Percentiles rank a stretch among this genome's conserved stretches.
These are phyloP conservation scores for Neodiprion virginianus DNA, from an alignment of 1,140 invertebrate species.

Conservation along the genomic window DNA sequence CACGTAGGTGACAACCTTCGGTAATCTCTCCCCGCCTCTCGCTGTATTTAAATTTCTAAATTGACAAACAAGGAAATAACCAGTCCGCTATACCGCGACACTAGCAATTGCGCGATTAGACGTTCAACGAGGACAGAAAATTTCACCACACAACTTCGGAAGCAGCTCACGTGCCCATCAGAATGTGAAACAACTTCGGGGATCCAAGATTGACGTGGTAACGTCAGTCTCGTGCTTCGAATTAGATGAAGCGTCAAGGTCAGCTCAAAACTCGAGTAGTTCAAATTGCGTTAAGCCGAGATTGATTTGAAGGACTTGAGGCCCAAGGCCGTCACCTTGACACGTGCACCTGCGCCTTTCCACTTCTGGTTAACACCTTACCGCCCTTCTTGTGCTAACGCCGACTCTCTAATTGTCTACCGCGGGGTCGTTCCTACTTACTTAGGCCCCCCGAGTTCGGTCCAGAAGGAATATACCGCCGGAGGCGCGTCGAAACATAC, in stretches of 20 bases:
- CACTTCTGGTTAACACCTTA: conserved; percentile 14
- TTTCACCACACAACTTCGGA: background rate
- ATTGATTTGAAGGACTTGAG: background rate
- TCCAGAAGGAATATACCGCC: background rate
- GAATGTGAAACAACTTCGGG: no score
- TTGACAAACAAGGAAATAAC: conserved; percentile 19
- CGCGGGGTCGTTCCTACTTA: background rate
- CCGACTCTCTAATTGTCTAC: conserved; percentile 42
- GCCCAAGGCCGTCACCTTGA: conserved; percentile 1
- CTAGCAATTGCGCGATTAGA: no score
- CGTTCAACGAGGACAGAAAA: no score
- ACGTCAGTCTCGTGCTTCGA: no score
- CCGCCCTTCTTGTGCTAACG: conserved; percentile 27
- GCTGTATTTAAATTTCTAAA: background rate
- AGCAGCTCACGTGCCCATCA: background rate
- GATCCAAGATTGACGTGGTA: no score
- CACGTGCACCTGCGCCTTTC: conserved; percentile 1
- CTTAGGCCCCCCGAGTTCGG: conserved; percentile 36
- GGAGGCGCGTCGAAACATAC: conserved; percentile 27
- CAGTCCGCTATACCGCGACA: background rate
- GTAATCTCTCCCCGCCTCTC: background rate
- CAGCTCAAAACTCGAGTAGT: background rate
- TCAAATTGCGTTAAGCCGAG: background rate
- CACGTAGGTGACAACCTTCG: conserved; percentile 12
- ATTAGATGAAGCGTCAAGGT: background rate